Conservation (phyloP, 2,888 invertebrate species). For the Chaitophorus viminalis region DNA sequence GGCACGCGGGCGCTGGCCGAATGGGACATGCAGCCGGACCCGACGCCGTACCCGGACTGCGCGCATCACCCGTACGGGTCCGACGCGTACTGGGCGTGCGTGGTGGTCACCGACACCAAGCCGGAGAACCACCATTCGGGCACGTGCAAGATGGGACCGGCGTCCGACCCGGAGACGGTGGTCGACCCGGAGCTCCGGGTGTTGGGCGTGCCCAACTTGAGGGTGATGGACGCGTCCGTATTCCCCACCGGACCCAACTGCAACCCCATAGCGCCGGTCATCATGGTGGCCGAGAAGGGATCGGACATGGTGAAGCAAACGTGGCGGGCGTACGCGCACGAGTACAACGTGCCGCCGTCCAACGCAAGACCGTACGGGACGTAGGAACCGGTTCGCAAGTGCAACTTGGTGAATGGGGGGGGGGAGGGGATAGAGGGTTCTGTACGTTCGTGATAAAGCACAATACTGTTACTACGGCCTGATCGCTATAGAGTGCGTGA, state of each 20-base stretch:
- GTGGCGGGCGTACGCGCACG: conserved; percentile 62
- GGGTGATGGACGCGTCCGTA: conserved; percentile 68
- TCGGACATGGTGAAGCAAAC: conserved; percentile 65
- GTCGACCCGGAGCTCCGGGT: conserved; percentile 67
- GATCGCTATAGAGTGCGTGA: too few relatives aligned
- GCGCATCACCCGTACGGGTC: conserved; percentile 63
- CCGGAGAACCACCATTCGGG: conserved; percentile 66
- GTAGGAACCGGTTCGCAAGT: background rate
- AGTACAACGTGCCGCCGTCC: conserved; percentile 30
- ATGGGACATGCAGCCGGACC: conserved; percentile 64
- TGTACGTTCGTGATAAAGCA: too few relatives aligned
- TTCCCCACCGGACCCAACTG: conserved; percentile 68
- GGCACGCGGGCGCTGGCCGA: conserved; percentile 64
- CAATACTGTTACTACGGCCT: too few relatives aligned
- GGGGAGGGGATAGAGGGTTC: too few relatives aligned
- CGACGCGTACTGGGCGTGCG: conserved; percentile 65
- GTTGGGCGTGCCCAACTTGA: conserved; percentile 67
- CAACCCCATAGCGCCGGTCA: conserved; percentile 66
- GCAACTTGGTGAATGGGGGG: background rate
- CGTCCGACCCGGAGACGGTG: conserved; percentile 65
- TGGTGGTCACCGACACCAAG: conserved; percentile 64
- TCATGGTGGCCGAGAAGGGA: conserved; percentile 66
- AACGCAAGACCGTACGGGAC: too few relatives aligned
- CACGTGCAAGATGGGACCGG: conserved; percentile 67
- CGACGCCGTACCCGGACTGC: conserved; percentile 64